Evolutionary conservation across 1,140 invertebrate genomes (phyloP).

Genomic region (Dendroctonus ponderosae): DNA sequence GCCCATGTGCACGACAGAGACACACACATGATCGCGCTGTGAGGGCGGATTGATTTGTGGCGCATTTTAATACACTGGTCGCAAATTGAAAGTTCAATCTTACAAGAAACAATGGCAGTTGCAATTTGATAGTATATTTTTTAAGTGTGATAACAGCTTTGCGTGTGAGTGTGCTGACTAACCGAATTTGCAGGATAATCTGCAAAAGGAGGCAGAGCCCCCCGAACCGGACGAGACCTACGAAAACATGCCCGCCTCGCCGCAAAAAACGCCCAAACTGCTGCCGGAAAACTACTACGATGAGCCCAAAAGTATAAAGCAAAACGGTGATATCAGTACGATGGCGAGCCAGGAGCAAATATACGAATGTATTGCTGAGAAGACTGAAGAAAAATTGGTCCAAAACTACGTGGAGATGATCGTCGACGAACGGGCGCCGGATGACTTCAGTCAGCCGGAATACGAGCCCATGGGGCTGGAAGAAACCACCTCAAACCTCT

Average conservation of each 20-base stretch:
- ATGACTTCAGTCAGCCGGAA: constrained; percentile 31
- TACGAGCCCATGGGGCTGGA: constrained; percentile 21
- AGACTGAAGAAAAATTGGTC: constrained; percentile 37
- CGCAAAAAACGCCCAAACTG: constrained; percentile 27
- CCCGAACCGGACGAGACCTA: constrained; percentile 37
- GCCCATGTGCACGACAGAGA: too few species aligned
- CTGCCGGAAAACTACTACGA: constrained; percentile 38
- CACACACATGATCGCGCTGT: too few species aligned
- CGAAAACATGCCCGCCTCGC: constrained; percentile 32
- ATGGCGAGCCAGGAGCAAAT: constrained; percentile 30
- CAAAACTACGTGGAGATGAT: constrained; percentile 31
- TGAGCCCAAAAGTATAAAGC: constrained; percentile 22
- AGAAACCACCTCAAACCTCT: constrained; percentile 19
- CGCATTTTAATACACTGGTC: too few species aligned
- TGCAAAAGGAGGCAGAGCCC: constrained; percentile 32
- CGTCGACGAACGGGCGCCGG: constrained; percentile 5
- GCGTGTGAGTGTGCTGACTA: constrained; percentile 39
- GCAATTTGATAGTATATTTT: too few species aligned
- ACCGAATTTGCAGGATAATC: constrained; percentile 42
- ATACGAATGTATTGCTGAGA: constrained; percentile 39
- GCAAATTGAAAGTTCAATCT: too few species aligned
- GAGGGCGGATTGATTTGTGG: too few species aligned
- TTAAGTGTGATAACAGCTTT: constrained; percentile 3
- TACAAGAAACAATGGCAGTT: too few species aligned
- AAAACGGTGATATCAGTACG: constrained; percentile 29